Conservation (phyloP, 2,113 vertebrate species). For the Mesitornis unicolor region DNA sequence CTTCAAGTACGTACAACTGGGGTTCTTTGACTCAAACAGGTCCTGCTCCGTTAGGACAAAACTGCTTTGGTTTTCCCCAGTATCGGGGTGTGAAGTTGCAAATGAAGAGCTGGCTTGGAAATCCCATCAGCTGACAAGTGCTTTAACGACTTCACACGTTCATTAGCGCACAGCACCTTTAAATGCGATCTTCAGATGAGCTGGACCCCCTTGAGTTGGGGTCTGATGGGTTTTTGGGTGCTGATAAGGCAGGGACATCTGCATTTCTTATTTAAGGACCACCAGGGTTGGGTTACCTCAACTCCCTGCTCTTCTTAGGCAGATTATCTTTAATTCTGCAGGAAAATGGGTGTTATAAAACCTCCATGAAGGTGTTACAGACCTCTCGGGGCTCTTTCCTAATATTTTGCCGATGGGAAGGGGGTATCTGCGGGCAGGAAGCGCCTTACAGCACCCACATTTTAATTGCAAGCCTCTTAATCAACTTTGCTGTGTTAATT, state of each 20-base stretch:
- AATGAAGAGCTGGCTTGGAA: not conserved
- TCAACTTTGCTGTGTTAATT: not conserved
- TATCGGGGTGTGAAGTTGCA: not conserved
- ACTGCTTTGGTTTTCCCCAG: not conserved
- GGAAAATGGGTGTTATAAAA: not conserved
- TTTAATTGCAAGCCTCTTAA: not conserved
- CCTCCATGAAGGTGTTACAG: accelerated
- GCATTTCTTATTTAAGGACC: accelerated
- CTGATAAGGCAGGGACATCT: not conserved
- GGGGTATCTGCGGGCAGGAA: not conserved
- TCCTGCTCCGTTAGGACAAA: accelerated
- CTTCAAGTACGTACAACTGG: accelerated
- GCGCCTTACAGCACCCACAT: accelerated
- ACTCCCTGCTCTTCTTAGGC: too few species aligned
- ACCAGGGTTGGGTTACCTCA: not conserved
- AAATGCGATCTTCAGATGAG: not conserved
- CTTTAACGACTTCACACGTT: too few species aligned
- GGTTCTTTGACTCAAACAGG: accelerated
- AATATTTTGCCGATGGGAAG: accelerated
- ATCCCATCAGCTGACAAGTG: not conserved
- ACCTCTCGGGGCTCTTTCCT: not conserved
- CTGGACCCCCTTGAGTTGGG: not conserved
- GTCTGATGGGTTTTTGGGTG: too few species aligned
- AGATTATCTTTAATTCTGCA: not conserved
- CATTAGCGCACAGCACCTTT: not conserved